Conservation (phyloP, 2,797 vertebrate genomes). For the Limosa lapponica region DNA sequence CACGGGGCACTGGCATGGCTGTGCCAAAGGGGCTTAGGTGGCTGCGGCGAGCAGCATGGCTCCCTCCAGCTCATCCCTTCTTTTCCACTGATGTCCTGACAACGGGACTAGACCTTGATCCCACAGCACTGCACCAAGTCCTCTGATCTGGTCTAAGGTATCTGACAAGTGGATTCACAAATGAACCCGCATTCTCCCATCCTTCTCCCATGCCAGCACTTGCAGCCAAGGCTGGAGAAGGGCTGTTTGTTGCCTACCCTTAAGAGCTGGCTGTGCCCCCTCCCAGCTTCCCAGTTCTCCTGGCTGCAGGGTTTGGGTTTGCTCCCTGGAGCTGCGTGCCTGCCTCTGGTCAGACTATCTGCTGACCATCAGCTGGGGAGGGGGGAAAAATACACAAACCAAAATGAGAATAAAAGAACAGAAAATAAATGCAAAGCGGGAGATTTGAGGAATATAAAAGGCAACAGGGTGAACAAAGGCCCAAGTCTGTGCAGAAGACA, state of each 20-base stretch:
- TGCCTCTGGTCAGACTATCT: constrained; percentile 46
- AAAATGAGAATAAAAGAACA: background rate
- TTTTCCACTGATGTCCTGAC: background rate
- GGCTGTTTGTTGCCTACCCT: background rate
- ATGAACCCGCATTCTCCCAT: accelerated
- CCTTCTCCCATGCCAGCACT: background rate
- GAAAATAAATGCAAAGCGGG: constrained; percentile 62
- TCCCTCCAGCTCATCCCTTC: background rate
- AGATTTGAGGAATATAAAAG: constrained; percentile 77
- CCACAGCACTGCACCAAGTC: background rate
- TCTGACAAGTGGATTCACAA: background rate
- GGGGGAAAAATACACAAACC: background rate
- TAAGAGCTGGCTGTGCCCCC: background rate
- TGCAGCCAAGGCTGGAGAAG: background rate
- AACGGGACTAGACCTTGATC: background rate
- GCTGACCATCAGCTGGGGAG: constrained; percentile 13
- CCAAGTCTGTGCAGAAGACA: constrained; percentile 78
- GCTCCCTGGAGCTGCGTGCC: background rate
- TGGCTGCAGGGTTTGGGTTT: constrained; percentile 37
- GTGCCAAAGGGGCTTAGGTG: background rate
- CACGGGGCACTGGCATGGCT: accelerated
- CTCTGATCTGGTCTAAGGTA: background rate
- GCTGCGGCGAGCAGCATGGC: background rate
- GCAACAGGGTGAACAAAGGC: constrained; percentile 82
- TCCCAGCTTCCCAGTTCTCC: background rate